Evolutionary conservation across 2,888 invertebrate genomes (phyloP).

Genomic region (Cynaeus angustus): DNA sequence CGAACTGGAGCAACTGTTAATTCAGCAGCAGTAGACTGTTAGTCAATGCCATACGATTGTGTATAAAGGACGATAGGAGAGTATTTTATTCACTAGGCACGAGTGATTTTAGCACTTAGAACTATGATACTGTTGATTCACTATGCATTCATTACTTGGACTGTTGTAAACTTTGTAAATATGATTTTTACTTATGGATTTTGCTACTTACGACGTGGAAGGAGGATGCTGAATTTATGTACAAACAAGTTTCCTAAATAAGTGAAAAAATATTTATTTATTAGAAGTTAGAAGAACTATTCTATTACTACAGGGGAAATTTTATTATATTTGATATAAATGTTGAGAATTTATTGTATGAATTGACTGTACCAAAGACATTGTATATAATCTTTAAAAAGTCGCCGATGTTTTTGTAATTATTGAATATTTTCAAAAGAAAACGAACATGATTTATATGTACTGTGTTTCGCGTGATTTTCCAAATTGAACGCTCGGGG

Average conservation of each 20-base stretch:
- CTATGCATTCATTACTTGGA: slow-evolving; percentile 42
- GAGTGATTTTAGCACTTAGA: slow-evolving; percentile 49
- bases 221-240: slow-evolving; percentile 60
- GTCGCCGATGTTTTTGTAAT: slow-evolving; percentile 59
- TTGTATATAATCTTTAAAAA: slow-evolving; percentile 60
- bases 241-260: slow-evolving; percentile 65
- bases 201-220: slow-evolving; percentile 57
- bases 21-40: slow-evolving; percentile 83
- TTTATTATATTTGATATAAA: slow-evolving; percentile 69
- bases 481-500: slow-evolving; percentile 27
- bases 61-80: slow-evolving; percentile 31
- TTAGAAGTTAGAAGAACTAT: slow-evolving; percentile 63
- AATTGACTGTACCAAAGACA: slow-evolving; percentile 69
- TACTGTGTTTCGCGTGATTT: slow-evolving; percentile 28
- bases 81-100: slow-evolving; percentile 47
- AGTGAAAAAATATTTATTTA: slow-evolving; percentile 67
- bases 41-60: slow-evolving; percentile 36
- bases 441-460: slow-evolving; percentile 34
- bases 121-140: slow-evolving; percentile 38
- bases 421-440: slow-evolving; percentile 46
- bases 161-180: slow-evolving; percentile 58
- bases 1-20: slow-evolving; percentile 91
- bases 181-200: slow-evolving; percentile 52
- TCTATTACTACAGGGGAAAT: slow-evolving; percentile 66
- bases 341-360: slow-evolving; percentile 67